Evolutionary conservation across 2,888 invertebrate species (phyloP).

Genomic region (Dorcus hopei): DNA sequence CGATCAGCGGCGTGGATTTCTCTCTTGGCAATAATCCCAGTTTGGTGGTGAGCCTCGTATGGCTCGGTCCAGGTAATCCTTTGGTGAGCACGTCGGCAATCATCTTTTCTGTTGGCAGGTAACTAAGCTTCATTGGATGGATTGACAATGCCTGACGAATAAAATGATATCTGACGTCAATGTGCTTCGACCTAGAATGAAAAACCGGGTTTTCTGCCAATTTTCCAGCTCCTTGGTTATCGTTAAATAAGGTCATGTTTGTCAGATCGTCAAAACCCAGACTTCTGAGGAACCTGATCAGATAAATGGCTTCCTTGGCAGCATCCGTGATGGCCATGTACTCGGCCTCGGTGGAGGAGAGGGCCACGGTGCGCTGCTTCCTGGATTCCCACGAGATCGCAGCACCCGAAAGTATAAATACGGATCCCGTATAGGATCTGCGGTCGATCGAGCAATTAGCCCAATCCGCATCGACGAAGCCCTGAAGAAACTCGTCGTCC

Average conservation of each 20-base stretch:
- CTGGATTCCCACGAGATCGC: conserved; percentile 32
- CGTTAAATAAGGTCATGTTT: no score
- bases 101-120: conserved; percentile 5
- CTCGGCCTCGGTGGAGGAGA: conserved; percentile 33
- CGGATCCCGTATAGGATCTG: conserved; percentile 13
- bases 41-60: no score
- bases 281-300: no score
- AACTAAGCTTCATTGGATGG: neutral
- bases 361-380: conserved; percentile 34
- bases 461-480: conserved; percentile 31
- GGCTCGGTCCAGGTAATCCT: neutral
- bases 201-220: neutral
- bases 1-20: no score
- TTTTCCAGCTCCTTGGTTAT: no score
- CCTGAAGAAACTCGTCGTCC: conserved; percentile 4
- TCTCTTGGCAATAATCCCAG: no score
- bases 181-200: conserved; percentile 6
- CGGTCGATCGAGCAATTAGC: conserved; percentile 16
- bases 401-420: conserved; percentile 27
- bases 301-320: conserved; percentile 24
- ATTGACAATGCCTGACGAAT: neutral
- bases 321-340: conserved; percentile 32
- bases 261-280: no score
- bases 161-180: conserved; percentile 7
- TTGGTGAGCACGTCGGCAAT: conserved; percentile 6